Base-by-base conservation (phyloP, 1,140 invertebrate genomes). In the Hycleus cichorii region DNA sequence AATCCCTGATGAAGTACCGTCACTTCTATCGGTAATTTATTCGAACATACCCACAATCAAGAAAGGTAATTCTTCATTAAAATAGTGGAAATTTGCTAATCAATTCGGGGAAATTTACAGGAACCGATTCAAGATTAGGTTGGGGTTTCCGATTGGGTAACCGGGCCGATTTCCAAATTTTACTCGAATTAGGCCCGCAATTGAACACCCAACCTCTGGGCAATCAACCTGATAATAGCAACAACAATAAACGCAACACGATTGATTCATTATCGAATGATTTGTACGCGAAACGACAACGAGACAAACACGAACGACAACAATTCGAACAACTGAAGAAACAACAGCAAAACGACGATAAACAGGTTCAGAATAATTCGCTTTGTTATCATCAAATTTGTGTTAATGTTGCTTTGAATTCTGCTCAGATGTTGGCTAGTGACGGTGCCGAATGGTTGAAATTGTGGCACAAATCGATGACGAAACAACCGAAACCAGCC, bases 21-120 rank as follows among this genome's bases (percentile, higher is more conserved):
- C 87, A 0, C 69, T 89, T 18, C 72, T 91, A 2, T 89, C 86
- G 0, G 75, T 90, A 3, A 80, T 89, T 1, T 90, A 89, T 68
- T 87, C 86, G 0, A 90, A 89, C 64, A 89, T 91, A 53, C 88
- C 88, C n/a, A 86, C 86, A 3, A 83, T 91, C 7, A 88, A 87
- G 64, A 91, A 89, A 84, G 89, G 87, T 87, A 79, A 18, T 18
- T 18, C 18, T 18, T 18, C 1, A 18, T 18, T 18, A 18, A 18
- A 18, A 18, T 18, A 18, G 18, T 18, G 1, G 18, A 18, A 18
- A 18, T 18, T 18, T 18, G 18, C 18, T 32, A 7, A 32, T 32
- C 7, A 7, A 32, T 32, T 32, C 0, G 32, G 32, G 32, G 4
- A 32, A 76, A 5, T 32, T 32, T 4, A 72, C 69, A 91, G 89